phyloP scores from a whole-genome alignment of 2,888 invertebrate species.

The Pristionchus mayeri region DNA sequence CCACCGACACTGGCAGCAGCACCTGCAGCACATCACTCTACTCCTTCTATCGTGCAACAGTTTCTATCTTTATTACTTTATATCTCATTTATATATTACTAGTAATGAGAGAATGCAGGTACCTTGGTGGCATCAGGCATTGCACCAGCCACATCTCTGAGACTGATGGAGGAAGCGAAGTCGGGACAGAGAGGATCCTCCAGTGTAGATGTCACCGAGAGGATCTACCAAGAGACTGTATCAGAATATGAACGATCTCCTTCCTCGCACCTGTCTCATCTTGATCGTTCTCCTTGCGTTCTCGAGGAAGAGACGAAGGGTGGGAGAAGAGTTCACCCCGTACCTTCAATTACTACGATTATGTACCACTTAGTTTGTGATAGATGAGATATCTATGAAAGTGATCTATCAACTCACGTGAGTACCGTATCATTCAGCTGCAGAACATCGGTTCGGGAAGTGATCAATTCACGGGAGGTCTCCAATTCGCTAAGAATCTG shows the following conservation, averaged over 20 bases:
- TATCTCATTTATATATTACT: no score
- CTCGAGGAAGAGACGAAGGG: conserved; percentile 36
- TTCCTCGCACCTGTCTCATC: conserved; percentile 16
- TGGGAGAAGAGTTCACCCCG: conserved; percentile 42
- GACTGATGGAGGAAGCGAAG: conserved; percentile 25
- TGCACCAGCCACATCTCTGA: conserved; percentile 43
- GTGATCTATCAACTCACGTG: not conserved
- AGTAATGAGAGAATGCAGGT: not conserved
- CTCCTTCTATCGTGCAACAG: no score
- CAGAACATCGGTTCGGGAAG: conserved; percentile 30
- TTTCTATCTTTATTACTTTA: no score
- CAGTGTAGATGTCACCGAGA: not conserved
- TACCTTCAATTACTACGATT: not conserved
- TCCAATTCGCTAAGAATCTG: conserved; percentile 38
- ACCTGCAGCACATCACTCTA: conserved; percentile 55
- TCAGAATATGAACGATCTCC: not conserved
- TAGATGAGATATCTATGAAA: not conserved
- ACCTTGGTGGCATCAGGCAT: conserved; percentile 49
- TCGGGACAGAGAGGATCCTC: conserved; percentile 33
- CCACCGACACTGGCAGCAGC: conserved; percentile 65
- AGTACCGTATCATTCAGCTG: conserved; percentile 49
- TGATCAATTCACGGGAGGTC: conserved; percentile 36
- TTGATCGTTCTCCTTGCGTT: conserved; percentile 25
- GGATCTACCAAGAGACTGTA: not conserved
- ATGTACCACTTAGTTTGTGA: not conserved